A percentile compares a stretch with the other conserved stretches of the same genome.
phyloP scores from a whole-genome alignment of 2,888 invertebrate species.

The Cerastoderma edule region DNA sequence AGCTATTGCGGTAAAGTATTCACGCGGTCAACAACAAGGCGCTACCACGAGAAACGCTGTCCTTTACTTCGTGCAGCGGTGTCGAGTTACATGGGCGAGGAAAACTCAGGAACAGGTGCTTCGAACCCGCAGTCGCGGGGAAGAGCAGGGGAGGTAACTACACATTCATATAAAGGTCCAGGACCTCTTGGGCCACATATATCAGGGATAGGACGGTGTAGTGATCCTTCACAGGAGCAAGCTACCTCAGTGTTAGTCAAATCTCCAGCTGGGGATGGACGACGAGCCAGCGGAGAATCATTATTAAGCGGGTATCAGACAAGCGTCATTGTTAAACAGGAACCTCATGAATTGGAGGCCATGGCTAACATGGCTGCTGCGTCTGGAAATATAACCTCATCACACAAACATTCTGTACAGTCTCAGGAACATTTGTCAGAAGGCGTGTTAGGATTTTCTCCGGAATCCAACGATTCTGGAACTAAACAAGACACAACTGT shows the following conservation, averaged over 20 bases:
- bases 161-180: constrained; percentile 55
- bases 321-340: constrained; percentile 69
- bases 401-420: constrained; percentile 43
- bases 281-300: constrained; percentile 46
- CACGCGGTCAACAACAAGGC: constrained; percentile 79
- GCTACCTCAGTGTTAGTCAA: constrained; percentile 65
- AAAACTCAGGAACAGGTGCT: constrained; percentile 58
- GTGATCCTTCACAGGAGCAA: constrained; percentile 61
- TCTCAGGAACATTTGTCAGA: constrained; percentile 55
- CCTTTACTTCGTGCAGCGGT: constrained; percentile 76
- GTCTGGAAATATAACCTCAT: constrained; percentile 27
- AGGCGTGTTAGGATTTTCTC: constrained; percentile 52
- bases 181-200: constrained; percentile 46
- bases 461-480: constrained; percentile 55
- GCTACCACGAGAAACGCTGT: constrained; percentile 79
- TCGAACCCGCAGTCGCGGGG: constrained; percentile 29
- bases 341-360: constrained; percentile 63
- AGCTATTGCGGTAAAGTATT: constrained; percentile 79
- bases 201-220: constrained; percentile 60
- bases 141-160: constrained; percentile 46
- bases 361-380: constrained; percentile 38
- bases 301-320: constrained; percentile 62
- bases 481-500: constrained; percentile 47
- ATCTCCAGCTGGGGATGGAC: constrained; percentile 51
- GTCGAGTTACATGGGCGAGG: constrained; percentile 70